A percentile compares a stretch with the other conserved stretches of the same genome.
Evolutionary conservation across 2,888 invertebrate species (phyloP).

Genomic region (Papilio elwesi): DNA sequence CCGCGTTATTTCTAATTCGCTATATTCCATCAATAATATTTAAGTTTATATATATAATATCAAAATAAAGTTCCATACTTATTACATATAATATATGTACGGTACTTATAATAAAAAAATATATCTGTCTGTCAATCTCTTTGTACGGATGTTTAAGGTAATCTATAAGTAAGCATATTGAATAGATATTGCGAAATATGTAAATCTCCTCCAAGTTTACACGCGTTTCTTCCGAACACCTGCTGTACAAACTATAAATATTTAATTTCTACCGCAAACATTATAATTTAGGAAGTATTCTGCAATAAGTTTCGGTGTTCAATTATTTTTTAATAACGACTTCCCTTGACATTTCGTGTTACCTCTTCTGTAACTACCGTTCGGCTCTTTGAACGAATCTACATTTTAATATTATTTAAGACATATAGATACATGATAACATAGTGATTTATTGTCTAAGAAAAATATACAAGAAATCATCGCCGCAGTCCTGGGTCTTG

Average conservation of each 20-base stretch:
- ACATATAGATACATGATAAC: constrained; percentile 5
- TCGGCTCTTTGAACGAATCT: not conserved
- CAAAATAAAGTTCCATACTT: no score
- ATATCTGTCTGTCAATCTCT: no score
- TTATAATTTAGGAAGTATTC: constrained; percentile 44
- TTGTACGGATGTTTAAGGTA: no score
- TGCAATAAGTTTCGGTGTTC: constrained; percentile 37
- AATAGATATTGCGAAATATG: not conserved
- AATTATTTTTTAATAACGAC: constrained; percentile 46
- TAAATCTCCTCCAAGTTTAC: constrained; percentile 23
- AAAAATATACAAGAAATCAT: no score
- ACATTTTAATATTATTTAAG: constrained; percentile 4
- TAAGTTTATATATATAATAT: no score
- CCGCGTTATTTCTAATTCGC: no score
- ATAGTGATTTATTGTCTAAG: not conserved
- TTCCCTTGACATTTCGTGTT: constrained; percentile 63
- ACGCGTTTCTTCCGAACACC: constrained; percentile 30
- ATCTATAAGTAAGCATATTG: no score
- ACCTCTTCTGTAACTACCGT: constrained; percentile 12
- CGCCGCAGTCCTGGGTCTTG: no score
- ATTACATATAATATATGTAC: no score
- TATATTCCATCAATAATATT: no score
- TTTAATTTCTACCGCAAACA: constrained; percentile 32
- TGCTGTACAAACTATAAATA: constrained; percentile 30
- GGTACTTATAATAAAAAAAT: no score